Base-by-base conservation (phyloP, 1,140 invertebrate genomes). In the Bombus pascuorum region DNA sequence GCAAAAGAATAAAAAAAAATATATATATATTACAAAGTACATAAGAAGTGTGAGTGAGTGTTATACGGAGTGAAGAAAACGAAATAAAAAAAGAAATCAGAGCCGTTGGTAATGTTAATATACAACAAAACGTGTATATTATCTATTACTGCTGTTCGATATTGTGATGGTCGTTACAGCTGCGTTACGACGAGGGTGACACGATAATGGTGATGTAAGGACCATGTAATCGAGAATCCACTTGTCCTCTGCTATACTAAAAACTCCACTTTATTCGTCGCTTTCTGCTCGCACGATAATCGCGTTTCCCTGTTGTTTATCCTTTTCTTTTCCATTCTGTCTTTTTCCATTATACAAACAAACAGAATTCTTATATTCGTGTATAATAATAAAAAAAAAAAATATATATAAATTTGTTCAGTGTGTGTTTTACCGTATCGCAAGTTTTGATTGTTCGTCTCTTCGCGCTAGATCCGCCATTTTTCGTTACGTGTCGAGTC, bases 91-190 rank as follows among this genome's bases (percentile, higher is more conserved):
- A n/a, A 72, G 42, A 47, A 73, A 73, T 15, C 22, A n/a, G 75
- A 77, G 18, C 32, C 32, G 59, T n/a, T 57, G 83, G 83, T 84
- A 79, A 62, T 47, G 65, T 34, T 79, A 47, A 84, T 84, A 79
- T 66, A 15, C 12, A 42, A 28, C 12, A n/a, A 62, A 62, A 62
- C 59, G 59, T 22, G 37, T 78, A 62, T 84, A 84, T 70, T 72
- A 15, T 59, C 75, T 47, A 13, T 79, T 84, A 62, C 83, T 13
- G 39, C n/a, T 70, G 62, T 77, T 84, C 76, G 70, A 71, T 59
- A 79, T 79, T 72, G 83, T 37, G 83, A 79, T 71, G 83, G 53
- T 72, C 75, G 42, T 84, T 84, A 79, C 83, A 72, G 66, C 83
- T 72, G 83, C 76, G 75, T 72, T 79, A 72, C 82, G 65, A 59